A percentile compares a stretch with the other conserved stretches of the same genome.
Evolutionary conservation across 2,113 vertebrate species (phyloP).

Genomic region (Vulpes ferrilata): DNA sequence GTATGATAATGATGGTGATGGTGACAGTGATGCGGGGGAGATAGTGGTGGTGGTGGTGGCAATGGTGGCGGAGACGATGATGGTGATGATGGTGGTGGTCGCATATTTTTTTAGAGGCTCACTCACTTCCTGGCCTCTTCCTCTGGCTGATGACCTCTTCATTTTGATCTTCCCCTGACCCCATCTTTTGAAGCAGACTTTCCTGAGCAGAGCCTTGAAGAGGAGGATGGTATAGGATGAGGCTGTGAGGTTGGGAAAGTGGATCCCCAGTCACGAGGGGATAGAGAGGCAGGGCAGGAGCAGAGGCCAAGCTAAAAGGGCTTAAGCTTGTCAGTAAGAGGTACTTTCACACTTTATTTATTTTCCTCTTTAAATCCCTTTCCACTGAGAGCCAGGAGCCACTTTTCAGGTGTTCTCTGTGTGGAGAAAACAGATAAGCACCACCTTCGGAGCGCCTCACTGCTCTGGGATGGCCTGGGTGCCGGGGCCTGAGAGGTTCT

Average conservation of each 20-base stretch:
- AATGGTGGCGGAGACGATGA: not conserved
- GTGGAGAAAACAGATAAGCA: not conserved
- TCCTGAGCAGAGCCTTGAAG: not conserved
- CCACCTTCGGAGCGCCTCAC: not conserved
- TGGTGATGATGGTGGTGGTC: not conserved
- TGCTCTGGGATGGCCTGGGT: not conserved
- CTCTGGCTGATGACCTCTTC: not conserved
- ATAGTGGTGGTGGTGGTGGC: not conserved
- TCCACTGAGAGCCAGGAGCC: not conserved
- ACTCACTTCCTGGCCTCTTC: not conserved
- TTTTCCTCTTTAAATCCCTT: not conserved
- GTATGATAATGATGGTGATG: accelerated
- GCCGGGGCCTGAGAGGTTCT: not conserved
- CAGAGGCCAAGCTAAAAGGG: not conserved
- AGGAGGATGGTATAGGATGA: not conserved
- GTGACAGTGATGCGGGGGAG: accelerated
- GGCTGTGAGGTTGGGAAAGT: not conserved
- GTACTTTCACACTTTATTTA: not conserved
- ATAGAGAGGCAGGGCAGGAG: not conserved
- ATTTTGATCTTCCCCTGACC: not conserved
- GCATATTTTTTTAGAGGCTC: not conserved
- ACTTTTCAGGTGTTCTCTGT: not conserved
- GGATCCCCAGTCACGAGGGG: not conserved
- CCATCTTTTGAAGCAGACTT: not conserved
- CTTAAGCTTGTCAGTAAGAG: not conserved